Evolutionary conservation across 2,113 vertebrate species (phyloP).

Genomic region (Hippocampus abdominalis): DNA sequence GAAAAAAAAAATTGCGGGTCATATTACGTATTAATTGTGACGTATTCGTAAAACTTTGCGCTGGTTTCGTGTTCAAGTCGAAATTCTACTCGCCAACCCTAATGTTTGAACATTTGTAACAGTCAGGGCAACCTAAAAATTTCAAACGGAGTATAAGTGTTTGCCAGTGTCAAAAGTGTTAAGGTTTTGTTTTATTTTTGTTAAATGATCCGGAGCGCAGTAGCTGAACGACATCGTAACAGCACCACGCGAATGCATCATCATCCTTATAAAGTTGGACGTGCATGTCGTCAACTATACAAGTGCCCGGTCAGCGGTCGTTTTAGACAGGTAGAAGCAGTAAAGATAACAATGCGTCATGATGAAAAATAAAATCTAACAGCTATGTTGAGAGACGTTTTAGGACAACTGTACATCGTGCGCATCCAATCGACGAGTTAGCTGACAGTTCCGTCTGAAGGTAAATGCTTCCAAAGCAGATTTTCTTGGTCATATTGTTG

Average conservation of each 20-base stretch:
- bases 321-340: conserved; percentile 17
- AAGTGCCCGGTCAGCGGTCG: conserved; percentile 34
- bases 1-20: background rate
- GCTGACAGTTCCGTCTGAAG: background rate
- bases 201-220: background rate
- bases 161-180: background rate
- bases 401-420: conserved; percentile 15
- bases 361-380: background rate
- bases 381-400: background rate
- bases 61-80: conserved; percentile 27
- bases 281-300: conserved; percentile 61
- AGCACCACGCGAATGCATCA: conserved; percentile 36
- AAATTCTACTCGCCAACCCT: conserved; percentile 2
- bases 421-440: background rate
- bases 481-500: too few relatives aligned
- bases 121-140: too few relatives aligned
- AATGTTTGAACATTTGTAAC: too few relatives aligned
- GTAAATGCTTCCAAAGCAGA: too few relatives aligned
- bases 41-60: background rate
- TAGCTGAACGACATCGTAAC: too few relatives aligned
- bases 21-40: background rate
- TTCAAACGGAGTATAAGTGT: too few relatives aligned
- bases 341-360: conserved; percentile 9
- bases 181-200: background rate
- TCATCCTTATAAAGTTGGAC: conserved; percentile 56